Conservation (phyloP, 1,140 invertebrate species). For the Trachymyrmex septentrionalis region DNA sequence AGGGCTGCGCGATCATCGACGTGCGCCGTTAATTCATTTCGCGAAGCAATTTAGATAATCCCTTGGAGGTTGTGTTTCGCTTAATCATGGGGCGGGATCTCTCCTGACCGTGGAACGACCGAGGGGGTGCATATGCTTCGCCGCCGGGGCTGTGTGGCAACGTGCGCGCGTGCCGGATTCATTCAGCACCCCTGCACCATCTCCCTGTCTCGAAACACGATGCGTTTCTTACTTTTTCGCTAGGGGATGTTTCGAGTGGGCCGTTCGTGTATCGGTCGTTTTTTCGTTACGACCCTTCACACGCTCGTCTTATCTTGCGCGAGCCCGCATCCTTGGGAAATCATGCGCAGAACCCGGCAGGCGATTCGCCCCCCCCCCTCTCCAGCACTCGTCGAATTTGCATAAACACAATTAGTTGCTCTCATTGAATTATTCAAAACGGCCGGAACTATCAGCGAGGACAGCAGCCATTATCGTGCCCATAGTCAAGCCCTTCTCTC, state of each 20-base stretch:
- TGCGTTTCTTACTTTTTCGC: slow-evolving; percentile 69
- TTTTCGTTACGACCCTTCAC: slow-evolving; percentile 2
- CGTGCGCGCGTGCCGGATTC: slow-evolving; percentile 61
- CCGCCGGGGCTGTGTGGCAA: slow-evolving; percentile 34
- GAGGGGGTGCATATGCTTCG: slow-evolving; percentile 79
- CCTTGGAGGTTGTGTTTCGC: slow-evolving; percentile 80
- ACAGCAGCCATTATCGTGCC: slow-evolving; percentile 69
- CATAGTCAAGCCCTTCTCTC: slow-evolving; percentile 71
- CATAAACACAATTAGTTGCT: slow-evolving; percentile 86
- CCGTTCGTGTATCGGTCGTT: slow-evolving; percentile 27
- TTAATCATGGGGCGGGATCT: slow-evolving; percentile 81
- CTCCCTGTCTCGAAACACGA: slow-evolving; percentile 47
- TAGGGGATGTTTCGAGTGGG: slow-evolving; percentile 20
- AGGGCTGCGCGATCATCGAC: slow-evolving; percentile 73
- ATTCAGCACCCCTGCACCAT: not conserved
- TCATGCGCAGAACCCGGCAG: slow-evolving; percentile 71
- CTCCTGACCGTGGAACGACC: slow-evolving; percentile 73
- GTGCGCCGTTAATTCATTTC: slow-evolving; percentile 84
- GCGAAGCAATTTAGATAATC: slow-evolving; percentile 84
- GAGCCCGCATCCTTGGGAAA: slow-evolving; percentile 82
- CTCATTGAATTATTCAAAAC: slow-evolving; percentile 86
- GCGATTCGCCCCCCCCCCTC: slow-evolving; percentile 59
- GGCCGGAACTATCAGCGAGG: slow-evolving; percentile 69
- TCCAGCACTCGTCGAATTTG: slow-evolving; percentile 77
- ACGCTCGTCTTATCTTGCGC: slow-evolving; percentile 79